Percentiles rank a stretch among this genome's conserved stretches.
phyloP scores from a whole-genome alignment of 2,888 invertebrate species.

The Acheta domesticus region DNA sequence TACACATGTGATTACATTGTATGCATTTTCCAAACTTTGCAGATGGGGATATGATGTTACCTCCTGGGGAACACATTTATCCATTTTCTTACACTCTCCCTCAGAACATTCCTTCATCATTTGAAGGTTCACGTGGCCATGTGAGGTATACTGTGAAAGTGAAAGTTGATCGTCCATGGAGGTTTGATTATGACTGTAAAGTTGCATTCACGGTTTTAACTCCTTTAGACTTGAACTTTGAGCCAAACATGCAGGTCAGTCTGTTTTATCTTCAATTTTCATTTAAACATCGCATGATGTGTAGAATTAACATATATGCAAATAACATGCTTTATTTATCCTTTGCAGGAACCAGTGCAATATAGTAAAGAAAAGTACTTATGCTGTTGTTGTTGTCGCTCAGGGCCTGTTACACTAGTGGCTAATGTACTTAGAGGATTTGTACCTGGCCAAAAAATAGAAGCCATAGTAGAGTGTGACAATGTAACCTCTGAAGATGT shows the following conservation, averaged over 20 bases:
- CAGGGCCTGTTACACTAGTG: constrained; percentile 66
- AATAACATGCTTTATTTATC: not conserved
- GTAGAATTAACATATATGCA: no score
- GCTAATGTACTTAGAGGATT: constrained; percentile 67
- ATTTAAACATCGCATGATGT: not conserved
- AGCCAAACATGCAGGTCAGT: constrained; percentile 60
- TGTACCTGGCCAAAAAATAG: constrained; percentile 71
- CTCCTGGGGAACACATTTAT: constrained; percentile 68
- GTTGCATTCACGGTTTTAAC: constrained; percentile 77
- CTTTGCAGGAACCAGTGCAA: constrained; percentile 60
- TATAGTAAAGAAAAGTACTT: constrained; percentile 56
- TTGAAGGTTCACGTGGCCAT: constrained; percentile 65
- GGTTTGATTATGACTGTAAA: constrained; percentile 78
- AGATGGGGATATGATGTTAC: constrained; percentile 67
- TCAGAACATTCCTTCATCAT: constrained; percentile 50
- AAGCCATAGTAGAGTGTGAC: constrained; percentile 66
- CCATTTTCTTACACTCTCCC: constrained; percentile 72
- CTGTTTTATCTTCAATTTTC: not conserved
- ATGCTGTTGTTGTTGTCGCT: constrained; percentile 62
- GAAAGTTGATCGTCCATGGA: constrained; percentile 74
- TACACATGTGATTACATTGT: no score
- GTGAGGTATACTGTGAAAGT: constrained; percentile 78
- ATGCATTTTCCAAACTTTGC: constrained; percentile 36
- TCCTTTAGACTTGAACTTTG: constrained; percentile 75
- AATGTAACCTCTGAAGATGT: constrained; percentile 70